phyloP scores from a whole-genome alignment of 2,113 vertebrate species.

The Ornithorhynchus anatinus region DNA sequence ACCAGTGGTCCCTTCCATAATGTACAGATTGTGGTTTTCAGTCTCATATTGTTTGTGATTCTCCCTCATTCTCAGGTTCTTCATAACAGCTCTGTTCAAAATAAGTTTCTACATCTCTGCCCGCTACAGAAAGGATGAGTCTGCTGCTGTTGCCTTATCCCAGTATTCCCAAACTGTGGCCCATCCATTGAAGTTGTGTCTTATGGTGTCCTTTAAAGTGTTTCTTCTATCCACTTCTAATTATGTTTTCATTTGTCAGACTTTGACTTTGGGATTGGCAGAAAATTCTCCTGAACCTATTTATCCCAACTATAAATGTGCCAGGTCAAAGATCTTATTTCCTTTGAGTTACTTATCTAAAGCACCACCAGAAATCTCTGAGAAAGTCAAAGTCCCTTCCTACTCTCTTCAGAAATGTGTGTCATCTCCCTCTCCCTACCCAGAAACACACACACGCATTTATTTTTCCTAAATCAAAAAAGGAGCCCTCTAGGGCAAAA shows the following conservation, averaged over 20 bases:
- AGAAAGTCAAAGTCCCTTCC: neutral
- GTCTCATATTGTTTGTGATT: too few relatives aligned
- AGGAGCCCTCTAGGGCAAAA: accelerated
- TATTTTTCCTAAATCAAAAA: neutral
- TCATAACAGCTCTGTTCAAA: too few relatives aligned
- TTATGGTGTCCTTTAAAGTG: neutral
- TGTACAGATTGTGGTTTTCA: too few relatives aligned
- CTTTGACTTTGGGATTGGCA: neutral
- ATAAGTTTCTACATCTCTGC: too few relatives aligned
- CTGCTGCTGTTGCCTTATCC: too few relatives aligned
- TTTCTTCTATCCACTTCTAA: neutral
- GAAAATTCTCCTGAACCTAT: neutral
- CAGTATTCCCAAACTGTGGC: too few relatives aligned
- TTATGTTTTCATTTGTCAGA: neutral
- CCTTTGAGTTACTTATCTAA: neutral
- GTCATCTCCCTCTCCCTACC: neutral
- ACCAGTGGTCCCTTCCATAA: too few relatives aligned
- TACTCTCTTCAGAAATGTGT: neutral
- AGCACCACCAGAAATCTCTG: neutral
- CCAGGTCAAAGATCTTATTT: neutral
- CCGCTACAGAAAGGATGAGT: too few relatives aligned
- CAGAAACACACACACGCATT: too few relatives aligned
- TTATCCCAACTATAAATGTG: neutral
- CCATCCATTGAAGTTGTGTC: too few relatives aligned
- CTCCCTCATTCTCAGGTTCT: too few relatives aligned